Evolutionary conservation across 2,888 invertebrate genomes (phyloP).

Genomic region (Hydroisotoma schaefferi): DNA sequence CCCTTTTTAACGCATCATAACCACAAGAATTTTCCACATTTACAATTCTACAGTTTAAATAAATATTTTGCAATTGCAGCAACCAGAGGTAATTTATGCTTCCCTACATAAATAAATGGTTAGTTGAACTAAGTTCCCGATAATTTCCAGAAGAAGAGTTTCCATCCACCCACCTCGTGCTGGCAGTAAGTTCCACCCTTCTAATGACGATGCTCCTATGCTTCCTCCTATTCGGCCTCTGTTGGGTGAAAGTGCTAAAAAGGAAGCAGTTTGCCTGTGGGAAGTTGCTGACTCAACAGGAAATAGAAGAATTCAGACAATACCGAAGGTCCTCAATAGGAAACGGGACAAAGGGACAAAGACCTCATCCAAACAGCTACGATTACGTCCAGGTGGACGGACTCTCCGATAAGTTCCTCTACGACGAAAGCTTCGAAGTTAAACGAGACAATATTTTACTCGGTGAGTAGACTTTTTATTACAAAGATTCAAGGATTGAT

Average conservation of each 20-base stretch:
- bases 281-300: slow-evolving; percentile 27
- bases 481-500: too few species aligned
- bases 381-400: slow-evolving; percentile 17
- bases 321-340: slow-evolving; percentile 7
- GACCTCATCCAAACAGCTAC: background rate
- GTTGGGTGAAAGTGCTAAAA: slow-evolving; percentile 25
- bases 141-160: slow-evolving; percentile 17
- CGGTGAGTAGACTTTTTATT: too few species aligned
- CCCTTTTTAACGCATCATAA: too few species aligned
- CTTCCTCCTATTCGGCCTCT: slow-evolving; percentile 21
- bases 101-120: too few species aligned
- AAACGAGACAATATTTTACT: background rate
- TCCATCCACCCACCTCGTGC: slow-evolving; percentile 18
- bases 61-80: too few species aligned
- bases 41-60: too few species aligned
- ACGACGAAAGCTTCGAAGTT: background rate
- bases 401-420: too few species aligned
- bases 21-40: too few species aligned
- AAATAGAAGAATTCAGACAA: slow-evolving; percentile 32
- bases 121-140: background rate
- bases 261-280: slow-evolving; percentile 12
- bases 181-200: slow-evolving; percentile 26
- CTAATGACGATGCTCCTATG: slow-evolving; percentile 24
- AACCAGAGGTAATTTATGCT: too few species aligned
- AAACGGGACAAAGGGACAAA: slow-evolving; percentile 14